Percentiles rank a stretch among this genome's conserved stretches.
Evolutionary conservation across 2,113 vertebrate species (phyloP).

Genomic region (Podilymbus podiceps): DNA sequence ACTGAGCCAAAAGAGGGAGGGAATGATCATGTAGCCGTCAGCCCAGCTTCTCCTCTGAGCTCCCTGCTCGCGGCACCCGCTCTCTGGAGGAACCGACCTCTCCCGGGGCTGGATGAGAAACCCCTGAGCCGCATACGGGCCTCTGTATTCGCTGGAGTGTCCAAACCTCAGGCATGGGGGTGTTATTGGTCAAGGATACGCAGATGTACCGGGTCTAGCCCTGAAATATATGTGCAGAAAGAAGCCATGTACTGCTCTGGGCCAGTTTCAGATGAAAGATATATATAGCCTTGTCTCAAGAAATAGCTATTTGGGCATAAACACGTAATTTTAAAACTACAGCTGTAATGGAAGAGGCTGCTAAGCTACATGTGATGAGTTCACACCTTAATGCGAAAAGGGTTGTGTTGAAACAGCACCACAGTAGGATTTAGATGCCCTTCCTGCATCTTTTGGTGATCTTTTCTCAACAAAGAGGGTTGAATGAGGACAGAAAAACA

Average conservation of each 20-base stretch:
- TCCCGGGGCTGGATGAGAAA: neutral
- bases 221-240: neutral
- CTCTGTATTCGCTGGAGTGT: neutral
- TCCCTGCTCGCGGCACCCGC: neutral
- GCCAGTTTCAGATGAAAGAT: neutral
- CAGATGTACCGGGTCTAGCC: neutral
- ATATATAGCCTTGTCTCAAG: neutral
- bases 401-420: neutral
- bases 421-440: neutral
- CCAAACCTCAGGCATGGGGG: neutral
- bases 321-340: rapidly evolving
- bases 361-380: neutral
- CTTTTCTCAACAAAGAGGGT: neutral
- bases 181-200: too few species aligned
- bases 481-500: neutral
- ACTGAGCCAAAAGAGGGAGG: neutral
- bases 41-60: neutral
- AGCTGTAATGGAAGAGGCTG: neutral
- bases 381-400: neutral
- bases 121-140: rapidly evolving
- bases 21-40: neutral
- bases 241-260: neutral
- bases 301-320: neutral
- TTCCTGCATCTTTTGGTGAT: neutral
- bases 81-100: neutral